Conservation (phyloP, 2,113 vertebrate genomes). For the Gobius niger region DNA sequence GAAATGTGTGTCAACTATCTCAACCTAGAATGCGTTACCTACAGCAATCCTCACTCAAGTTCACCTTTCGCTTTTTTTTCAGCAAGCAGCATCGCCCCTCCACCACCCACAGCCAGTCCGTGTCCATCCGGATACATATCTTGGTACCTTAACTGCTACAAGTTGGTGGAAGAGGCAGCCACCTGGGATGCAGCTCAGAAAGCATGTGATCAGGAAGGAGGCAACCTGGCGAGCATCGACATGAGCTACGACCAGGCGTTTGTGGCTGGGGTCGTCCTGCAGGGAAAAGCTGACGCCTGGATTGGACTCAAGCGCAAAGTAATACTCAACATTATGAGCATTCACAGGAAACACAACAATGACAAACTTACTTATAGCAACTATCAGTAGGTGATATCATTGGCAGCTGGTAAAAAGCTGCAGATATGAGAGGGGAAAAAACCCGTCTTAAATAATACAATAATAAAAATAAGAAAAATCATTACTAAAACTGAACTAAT, state of each 20-base stretch:
- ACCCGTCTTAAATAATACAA: too few species aligned
- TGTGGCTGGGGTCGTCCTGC: constrained; percentile 68
- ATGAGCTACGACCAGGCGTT: constrained; percentile 81
- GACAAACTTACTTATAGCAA: background rate
- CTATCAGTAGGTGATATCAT: too few species aligned
- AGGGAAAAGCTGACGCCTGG: constrained; percentile 70
- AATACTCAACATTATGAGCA: background rate
- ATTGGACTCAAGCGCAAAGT: constrained; percentile 76
- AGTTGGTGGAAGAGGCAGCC: constrained; percentile 61
- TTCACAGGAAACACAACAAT: background rate
- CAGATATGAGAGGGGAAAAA: too few species aligned
- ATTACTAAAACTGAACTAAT: too few species aligned
- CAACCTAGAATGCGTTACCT: background rate
- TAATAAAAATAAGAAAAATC: too few species aligned
- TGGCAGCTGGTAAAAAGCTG: too few species aligned
- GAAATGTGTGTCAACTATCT: constrained; percentile 69
- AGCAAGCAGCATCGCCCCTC: constrained; percentile 68
- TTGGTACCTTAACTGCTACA: constrained; percentile 79
- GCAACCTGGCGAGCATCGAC: constrained; percentile 77
- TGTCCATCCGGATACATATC: constrained; percentile 69
- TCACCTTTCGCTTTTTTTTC: constrained; percentile 15
- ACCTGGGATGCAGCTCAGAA: constrained; percentile 69
- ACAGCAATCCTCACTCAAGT: background rate
- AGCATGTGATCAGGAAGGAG: constrained; percentile 58
- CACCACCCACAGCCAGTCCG: constrained; percentile 65